phyloP scores from a whole-genome alignment of 2,888 invertebrate species.

The Cheiracanthium punctorium region DNA sequence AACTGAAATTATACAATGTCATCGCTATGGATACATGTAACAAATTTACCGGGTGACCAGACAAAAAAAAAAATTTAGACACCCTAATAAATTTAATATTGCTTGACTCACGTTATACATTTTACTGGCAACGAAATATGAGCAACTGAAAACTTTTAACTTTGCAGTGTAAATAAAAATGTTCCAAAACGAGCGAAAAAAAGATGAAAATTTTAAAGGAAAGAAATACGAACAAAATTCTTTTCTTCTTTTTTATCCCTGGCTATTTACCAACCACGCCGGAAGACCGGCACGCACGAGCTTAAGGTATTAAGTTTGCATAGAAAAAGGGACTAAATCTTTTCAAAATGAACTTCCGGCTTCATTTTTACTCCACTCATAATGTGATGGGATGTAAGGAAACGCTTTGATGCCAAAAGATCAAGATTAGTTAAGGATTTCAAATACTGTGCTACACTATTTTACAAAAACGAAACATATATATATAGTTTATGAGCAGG shows the following conservation, averaged over 20 bases:
- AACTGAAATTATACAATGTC: too few relatives aligned
- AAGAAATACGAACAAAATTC: too few relatives aligned
- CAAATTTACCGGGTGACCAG: too few relatives aligned
- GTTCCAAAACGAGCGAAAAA: neutral
- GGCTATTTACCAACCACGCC: neutral
- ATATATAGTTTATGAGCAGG: too few relatives aligned
- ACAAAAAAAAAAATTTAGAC: too few relatives aligned
- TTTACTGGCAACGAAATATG: too few relatives aligned
- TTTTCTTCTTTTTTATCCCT: neutral
- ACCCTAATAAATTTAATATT: too few relatives aligned
- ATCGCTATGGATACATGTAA: too few relatives aligned
- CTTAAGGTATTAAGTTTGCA: conserved; percentile 2
- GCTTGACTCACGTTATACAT: too few relatives aligned
- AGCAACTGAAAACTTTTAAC: too few relatives aligned
- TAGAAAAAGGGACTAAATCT: neutral
- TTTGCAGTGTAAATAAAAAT: neutral
- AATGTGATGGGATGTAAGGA: neutral
- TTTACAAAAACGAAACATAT: too few relatives aligned
- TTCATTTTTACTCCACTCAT: neutral
- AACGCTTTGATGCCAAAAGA: neutral
- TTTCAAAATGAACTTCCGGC: neutral
- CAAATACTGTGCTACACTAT: neutral
- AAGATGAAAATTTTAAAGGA: too few relatives aligned
- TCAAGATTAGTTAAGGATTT: neutral
- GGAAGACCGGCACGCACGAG: neutral